phyloP scores from a whole-genome alignment of 2,797 vertebrate species.

The Gallirallus australis region DNA sequence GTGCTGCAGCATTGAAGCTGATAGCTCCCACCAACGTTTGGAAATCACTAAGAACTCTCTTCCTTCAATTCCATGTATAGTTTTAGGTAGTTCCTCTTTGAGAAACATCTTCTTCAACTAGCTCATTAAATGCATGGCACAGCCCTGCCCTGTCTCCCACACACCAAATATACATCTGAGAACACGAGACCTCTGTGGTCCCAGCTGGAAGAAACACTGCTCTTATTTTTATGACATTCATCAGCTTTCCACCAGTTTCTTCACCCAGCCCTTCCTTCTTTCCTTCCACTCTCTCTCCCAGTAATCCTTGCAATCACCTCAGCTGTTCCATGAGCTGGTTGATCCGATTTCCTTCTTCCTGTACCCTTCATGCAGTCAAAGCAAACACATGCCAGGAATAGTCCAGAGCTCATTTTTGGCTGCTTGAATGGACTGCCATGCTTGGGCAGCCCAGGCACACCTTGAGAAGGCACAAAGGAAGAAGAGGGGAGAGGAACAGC shows the following conservation, averaged over 20 bases:
- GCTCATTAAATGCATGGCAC: neutral
- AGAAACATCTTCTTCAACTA: neutral
- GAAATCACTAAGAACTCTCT: neutral
- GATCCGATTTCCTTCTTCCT: neutral
- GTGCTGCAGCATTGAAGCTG: neutral
- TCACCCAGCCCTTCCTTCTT: neutral
- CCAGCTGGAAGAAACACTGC: neutral
- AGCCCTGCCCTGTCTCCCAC: neutral
- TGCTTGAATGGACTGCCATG: accelerated
- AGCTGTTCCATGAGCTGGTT: neutral
- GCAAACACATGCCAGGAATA: neutral
- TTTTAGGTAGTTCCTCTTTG: neutral
- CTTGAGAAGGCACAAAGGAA: neutral
- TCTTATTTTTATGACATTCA: neutral
- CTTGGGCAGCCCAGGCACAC: neutral
- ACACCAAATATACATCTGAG: neutral
- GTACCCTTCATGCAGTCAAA: neutral
- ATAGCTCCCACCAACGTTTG: neutral
- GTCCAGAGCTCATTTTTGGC: accelerated
- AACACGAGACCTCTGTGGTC: neutral
- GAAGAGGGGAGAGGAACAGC: neutral
- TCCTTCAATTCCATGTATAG: neutral
- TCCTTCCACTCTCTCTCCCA: neutral
- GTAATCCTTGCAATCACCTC: neutral
- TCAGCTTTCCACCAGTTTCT: neutral